Evolutionary conservation across 2,888 invertebrate species (phyloP).

Genomic region (Eristalinus aeneus): DNA sequence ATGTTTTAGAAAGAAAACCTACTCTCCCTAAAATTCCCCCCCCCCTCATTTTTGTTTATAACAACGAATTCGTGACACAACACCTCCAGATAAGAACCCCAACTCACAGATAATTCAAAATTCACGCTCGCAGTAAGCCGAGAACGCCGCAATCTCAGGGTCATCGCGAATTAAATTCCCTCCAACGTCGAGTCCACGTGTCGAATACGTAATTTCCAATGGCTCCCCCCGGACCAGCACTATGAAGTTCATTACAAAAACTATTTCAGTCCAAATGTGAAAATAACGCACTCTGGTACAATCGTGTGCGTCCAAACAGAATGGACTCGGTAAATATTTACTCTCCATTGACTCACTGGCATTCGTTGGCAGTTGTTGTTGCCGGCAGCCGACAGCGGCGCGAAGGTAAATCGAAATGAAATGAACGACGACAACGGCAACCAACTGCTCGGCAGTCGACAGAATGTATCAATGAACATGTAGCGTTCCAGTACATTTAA

Average conservation of each 20-base stretch:
- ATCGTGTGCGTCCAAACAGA: not conserved
- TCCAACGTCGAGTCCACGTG: not conserved
- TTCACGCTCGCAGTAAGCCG: not conserved
- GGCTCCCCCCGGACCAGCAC: not conserved
- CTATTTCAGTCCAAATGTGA: not conserved
- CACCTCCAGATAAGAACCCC: not conserved
- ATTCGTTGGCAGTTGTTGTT: not conserved
- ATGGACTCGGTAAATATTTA: not conserved
- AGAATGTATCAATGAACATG: not conserved
- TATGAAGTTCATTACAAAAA: not conserved
- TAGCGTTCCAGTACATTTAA: constrained; percentile 8
- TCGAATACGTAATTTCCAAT: not conserved
- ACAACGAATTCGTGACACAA: not conserved
- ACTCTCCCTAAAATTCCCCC: too few species aligned
- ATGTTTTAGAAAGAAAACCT: too few species aligned
- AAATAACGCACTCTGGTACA: not conserved
- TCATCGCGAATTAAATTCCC: not conserved
- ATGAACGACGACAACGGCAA: not conserved
- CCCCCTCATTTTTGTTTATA: too few species aligned
- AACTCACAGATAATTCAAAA: not conserved
- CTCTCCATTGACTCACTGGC: not conserved
- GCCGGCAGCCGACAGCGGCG: not conserved
- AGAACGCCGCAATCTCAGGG: not conserved
- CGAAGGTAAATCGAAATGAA: not conserved
- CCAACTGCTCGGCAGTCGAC: not conserved